Base-by-base conservation (phyloP, 2,113 vertebrate species). In the Ammospiza caudacuta region DNA sequence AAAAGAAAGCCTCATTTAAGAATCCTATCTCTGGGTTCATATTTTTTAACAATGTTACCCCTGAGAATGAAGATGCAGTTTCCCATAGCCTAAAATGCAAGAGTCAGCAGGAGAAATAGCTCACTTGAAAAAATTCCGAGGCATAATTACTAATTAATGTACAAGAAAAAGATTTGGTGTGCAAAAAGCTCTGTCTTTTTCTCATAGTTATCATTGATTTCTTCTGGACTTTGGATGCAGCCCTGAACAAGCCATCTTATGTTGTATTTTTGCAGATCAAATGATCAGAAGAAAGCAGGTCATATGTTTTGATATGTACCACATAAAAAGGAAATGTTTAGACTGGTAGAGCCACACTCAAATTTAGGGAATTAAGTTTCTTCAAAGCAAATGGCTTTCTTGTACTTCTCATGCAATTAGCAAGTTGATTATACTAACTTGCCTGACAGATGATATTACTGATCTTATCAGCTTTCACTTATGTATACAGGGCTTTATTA, bases 91-190 rank as follows among this genome's bases (percentile, higher is more conserved):
- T 78, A 80, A 96, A 93, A 74, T 77, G 44, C 68, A 88, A 49
- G 83, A 83, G 85, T 96, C 95, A 95, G 95, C 93, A 94, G 82
- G 57, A 96, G 87, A 88, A 93, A 83, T 17, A 94, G 78, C 77
- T 91, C 58, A 55, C 78, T 87, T 85, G 70, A 96, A 93, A 83
- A 66, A 91, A 78, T 27, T 72, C 47, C 1, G 2, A 95, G 61
- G 13, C 37, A 28, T 77, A 94, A 70, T 96, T 92, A 90, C 85
- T 94, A 91, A 95, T 94, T 93, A 92, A 96, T 82, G 61, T 77
- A 73, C 47, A 47, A 69, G 76, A 89, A 89, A 79, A 69, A 64
- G 74, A 83, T 87, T 41, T 70, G 41, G n/a, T 77, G 72, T 76
- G 82, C 82, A 87, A 83, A 88, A 91, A 44, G 63, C 18, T 79